Evolutionary conservation across 1,140 invertebrate genomes (phyloP), one percentile per base, ranked within the genome.

Genomic region (Plectrocnemia conspersa): DNA sequence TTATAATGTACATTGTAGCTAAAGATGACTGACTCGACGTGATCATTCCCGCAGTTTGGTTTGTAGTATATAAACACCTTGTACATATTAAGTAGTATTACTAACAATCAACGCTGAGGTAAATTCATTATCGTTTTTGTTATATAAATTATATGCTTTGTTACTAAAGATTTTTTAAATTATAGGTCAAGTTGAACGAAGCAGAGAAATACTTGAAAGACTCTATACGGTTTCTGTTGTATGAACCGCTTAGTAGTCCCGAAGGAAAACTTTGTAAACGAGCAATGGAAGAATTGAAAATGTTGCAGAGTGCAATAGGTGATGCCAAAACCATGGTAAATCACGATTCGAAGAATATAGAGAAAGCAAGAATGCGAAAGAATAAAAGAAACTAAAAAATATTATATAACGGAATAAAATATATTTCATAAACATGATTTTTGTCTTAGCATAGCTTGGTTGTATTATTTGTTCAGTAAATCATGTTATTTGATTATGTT

Each of bases 211-310:
- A 78, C 62, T 65, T 86, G 3, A 84, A 82, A 58, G 76, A 78
- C 55, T 73, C 84, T 0, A 64, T 87, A 3, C 76, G 76, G 45
- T 82, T 83, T 73, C 68, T 89, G 2, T 69, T 88, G 6, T 78
- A 86, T 36, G 86, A 89, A 69, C 85, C 86, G 1, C 64, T 69
- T 0, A 75, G 75, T 13, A 83, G 83, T n/a, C 84, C 86, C 0
- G 87, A 89, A 67, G 86, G 85, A 1, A 68, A 78, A 52, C 62
- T 89, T 4, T 80, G 83, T 10, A 80, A 78, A 33, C 77, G 78
- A 55, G 84, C 84, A 4, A 65, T 87, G 10, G 73, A 79, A 50
- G 81, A 88, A 61, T 71, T 86, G 21, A 82, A 80, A 64, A 73
- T 75, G 1, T 64, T 88, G 11, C 76, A 78, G 61, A 68, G 73